Evolutionary conservation across 2,888 invertebrate species (phyloP).

Genomic region (Tupiocoris notatus): DNA sequence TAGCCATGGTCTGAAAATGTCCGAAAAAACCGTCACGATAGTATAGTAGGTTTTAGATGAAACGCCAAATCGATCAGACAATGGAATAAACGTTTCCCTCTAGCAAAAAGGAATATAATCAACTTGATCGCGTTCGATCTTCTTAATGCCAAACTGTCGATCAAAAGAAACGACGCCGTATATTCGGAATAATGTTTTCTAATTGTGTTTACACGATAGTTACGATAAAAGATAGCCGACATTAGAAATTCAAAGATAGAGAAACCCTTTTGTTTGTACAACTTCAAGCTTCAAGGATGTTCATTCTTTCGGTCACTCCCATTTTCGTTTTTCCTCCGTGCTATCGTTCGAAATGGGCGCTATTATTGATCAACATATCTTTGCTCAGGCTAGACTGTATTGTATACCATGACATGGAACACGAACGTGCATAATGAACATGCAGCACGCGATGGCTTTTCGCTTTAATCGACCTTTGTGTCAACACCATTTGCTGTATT

Average conservation of each 20-base stretch:
- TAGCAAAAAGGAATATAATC: neutral
- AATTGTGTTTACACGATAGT: neutral
- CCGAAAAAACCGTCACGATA: too few species aligned
- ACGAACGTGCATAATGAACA: slow-evolving; percentile 8
- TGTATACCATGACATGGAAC: neutral
- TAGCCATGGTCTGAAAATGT: too few species aligned
- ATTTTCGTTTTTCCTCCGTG: too few species aligned
- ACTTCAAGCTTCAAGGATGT: slow-evolving; percentile 5
- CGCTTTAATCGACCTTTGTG: slow-evolving; percentile 12
- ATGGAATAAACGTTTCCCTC: neutral
- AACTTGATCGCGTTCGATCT: neutral
- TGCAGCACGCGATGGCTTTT: slow-evolving; percentile 23
- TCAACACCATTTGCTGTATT: slow-evolving; percentile 39
- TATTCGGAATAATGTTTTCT: neutral
- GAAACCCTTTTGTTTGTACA: slow-evolving; percentile 18
- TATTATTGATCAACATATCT: slow-evolving; percentile 36
- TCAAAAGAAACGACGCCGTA: neutral
- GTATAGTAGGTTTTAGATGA: too few species aligned
- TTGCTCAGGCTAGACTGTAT: slow-evolving; percentile 4
- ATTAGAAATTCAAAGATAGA: neutral
- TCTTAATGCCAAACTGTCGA: neutral
- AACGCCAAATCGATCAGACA: too few species aligned
- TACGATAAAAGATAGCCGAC: neutral
- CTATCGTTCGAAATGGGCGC: slow-evolving; percentile 23
- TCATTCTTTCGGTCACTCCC: neutral